These are phyloP conservation scores for Calephelis virginiensis DNA, from an alignment of 1,140 invertebrate species.

Conservation along the genomic window DNA sequence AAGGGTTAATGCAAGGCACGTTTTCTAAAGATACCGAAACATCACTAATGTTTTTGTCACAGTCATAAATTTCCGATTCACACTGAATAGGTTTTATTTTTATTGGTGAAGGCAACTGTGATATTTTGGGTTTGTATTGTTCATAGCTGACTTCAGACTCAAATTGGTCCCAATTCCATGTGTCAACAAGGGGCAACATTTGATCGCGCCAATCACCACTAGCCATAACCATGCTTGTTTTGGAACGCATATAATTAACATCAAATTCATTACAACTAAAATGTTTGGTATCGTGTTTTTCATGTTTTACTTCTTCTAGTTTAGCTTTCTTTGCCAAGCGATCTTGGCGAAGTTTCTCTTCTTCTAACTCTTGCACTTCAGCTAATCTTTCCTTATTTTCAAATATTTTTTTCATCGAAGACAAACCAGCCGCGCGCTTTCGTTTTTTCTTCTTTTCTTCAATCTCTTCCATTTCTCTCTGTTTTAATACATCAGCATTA, in stretches of 20 bases:
- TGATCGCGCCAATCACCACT: constrained; percentile 80
- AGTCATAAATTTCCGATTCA: constrained; percentile 65
- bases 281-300: constrained; percentile 58
- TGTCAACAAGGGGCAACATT: constrained; percentile 79
- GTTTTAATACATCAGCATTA: constrained; percentile 80
- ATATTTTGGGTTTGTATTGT: constrained; percentile 59
- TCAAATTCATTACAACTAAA: constrained; percentile 60
- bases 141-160: constrained; percentile 74
- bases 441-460: constrained; percentile 81
- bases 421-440: constrained; percentile 78
- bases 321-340: constrained; percentile 72
- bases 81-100: constrained; percentile 75
- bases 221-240: constrained; percentile 73
- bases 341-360: constrained; percentile 68
- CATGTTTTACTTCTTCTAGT: constrained; percentile 70
- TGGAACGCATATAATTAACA: constrained; percentile 67
- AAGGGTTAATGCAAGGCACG: constrained; percentile 81
- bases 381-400: constrained; percentile 86
- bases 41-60: constrained; percentile 71
- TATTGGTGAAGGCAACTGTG: constrained; percentile 76
- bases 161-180: constrained; percentile 82
- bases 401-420: constrained; percentile 85
- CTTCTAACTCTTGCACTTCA: constrained; percentile 77
- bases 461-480: constrained; percentile 80
- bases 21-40: constrained; percentile 80